These are phyloP conservation scores for Lichenostomus cassidix DNA, from an alignment of 2,113 vertebrate genomes.

Conservation along the genomic window DNA sequence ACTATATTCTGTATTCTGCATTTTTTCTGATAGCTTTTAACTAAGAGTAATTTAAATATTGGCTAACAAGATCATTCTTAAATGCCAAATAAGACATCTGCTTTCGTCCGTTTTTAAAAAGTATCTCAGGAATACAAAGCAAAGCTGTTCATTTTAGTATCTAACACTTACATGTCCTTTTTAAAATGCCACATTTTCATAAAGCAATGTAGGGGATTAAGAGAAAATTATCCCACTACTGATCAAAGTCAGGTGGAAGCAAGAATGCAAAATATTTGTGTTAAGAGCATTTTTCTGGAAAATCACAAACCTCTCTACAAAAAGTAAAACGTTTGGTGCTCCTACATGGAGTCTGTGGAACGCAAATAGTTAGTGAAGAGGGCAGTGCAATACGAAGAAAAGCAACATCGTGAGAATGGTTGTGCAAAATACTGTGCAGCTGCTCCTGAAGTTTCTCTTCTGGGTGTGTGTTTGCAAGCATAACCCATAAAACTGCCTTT, in stretches of 20 bases:
- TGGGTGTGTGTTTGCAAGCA: neutral
- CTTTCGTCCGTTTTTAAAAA: neutral
- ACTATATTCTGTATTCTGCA: neutral
- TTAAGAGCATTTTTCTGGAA: neutral
- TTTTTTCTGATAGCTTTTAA: neutral
- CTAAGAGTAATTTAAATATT: neutral
- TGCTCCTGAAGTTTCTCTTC: neutral
- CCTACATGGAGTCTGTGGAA: neutral
- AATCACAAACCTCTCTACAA: neutral
- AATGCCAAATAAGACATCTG: neutral
- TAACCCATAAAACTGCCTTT: neutral
- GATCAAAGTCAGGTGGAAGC: neutral
- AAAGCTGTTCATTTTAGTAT: neutral
- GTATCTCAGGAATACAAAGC: neutral
- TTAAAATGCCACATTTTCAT: neutral
- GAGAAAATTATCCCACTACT: neutral
- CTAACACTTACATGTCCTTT: neutral
- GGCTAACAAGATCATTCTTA: neutral
- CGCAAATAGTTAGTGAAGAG: neutral
- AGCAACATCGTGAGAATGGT: neutral
- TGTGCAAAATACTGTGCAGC: neutral
- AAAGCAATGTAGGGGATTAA: neutral
- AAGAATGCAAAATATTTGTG: neutral
- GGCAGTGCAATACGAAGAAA: neutral
- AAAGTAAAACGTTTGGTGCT: neutral